These are phyloP conservation scores for Craterocephalus amniculus DNA, from an alignment of 2,797 vertebrate genomes.

Conservation along the genomic window DNA sequence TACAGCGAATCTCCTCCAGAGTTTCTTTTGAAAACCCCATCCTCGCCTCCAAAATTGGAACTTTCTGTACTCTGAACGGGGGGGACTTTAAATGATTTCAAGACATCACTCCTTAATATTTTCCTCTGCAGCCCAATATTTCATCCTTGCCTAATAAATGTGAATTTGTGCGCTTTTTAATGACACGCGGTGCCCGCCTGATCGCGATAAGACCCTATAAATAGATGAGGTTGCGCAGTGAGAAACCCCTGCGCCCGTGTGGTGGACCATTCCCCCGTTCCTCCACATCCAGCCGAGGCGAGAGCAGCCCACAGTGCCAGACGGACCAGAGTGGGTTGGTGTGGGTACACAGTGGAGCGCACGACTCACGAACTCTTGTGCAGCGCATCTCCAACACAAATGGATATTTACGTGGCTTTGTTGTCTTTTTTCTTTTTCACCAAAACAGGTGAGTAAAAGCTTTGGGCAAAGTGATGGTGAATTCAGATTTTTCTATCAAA, in stretches of 20 bases:
- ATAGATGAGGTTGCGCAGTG: fast-evolving
- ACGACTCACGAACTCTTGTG: constrained; percentile 60
- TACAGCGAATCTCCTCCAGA: constrained; percentile 18
- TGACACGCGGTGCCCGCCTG: fast-evolving
- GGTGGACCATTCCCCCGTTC: constrained; percentile 76
- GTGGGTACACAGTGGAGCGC: constrained; percentile 57
- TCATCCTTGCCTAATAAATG: background rate
- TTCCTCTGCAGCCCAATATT: fast-evolving
- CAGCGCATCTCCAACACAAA: constrained; percentile 70
- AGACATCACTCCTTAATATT: background rate
- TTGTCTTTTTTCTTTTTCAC: constrained; percentile 70
- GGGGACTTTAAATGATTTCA: constrained; percentile 12
- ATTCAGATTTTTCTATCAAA: background rate
- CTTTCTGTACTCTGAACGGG: constrained; percentile 43
- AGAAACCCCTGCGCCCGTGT: constrained; percentile 46
- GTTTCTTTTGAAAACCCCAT: constrained; percentile 49
- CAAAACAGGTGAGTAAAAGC: constrained; percentile 73
- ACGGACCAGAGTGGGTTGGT: constrained; percentile 61
- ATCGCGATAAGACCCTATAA: background rate
- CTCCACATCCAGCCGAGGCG: constrained; percentile 63
- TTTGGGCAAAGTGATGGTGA: no score
- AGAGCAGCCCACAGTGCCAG: constrained; percentile 55
- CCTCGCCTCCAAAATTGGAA: constrained; percentile 61
- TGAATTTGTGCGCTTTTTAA: fast-evolving
- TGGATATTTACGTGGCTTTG: constrained; percentile 82